A percentile compares a stretch with the other conserved stretches of the same genome.
Evolutionary conservation across 2,113 vertebrate genomes (phyloP).

Genomic region (Eretmochelys imbricata): DNA sequence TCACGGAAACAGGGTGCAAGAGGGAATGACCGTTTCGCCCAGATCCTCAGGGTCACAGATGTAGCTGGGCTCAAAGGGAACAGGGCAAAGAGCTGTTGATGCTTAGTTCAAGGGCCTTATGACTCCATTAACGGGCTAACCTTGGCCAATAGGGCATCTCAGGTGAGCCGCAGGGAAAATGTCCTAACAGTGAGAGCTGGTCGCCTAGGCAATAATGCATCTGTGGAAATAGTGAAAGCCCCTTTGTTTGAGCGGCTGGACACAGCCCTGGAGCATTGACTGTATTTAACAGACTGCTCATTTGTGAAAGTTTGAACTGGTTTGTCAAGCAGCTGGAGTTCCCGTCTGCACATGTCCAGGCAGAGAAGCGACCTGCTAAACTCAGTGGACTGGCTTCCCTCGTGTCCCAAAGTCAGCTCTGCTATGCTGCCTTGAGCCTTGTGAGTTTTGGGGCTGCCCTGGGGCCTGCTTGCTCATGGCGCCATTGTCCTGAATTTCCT

Average conservation of each 20-base stretch:
- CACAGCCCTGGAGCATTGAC: not conserved
- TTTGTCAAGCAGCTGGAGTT: not conserved
- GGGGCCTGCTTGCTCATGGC: too few relatives aligned
- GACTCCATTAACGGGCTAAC: not conserved
- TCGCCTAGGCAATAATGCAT: not conserved
- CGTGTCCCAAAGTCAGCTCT: too few relatives aligned
- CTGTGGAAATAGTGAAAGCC: not conserved
- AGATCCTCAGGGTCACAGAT: not conserved
- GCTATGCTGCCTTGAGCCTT: not conserved
- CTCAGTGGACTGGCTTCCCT: not conserved
- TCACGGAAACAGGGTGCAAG: not conserved
- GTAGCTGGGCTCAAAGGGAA: not conserved
- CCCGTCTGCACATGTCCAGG: not conserved
- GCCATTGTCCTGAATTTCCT: too few relatives aligned
- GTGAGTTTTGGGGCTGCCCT: too few relatives aligned
- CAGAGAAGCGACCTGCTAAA: not conserved
- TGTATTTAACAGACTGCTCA: not conserved
- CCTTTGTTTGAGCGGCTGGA: not conserved
- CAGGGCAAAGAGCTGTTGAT: not conserved
- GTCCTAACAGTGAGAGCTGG: not conserved
- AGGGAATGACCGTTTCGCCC: not conserved
- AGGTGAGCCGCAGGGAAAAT: not conserved
- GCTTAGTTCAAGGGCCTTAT: not conserved
- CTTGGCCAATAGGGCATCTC: not conserved
- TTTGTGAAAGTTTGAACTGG: not conserved